Evolutionary conservation across 2,113 vertebrate genomes (phyloP).

Genomic region (Erythrocercus mccallii): DNA sequence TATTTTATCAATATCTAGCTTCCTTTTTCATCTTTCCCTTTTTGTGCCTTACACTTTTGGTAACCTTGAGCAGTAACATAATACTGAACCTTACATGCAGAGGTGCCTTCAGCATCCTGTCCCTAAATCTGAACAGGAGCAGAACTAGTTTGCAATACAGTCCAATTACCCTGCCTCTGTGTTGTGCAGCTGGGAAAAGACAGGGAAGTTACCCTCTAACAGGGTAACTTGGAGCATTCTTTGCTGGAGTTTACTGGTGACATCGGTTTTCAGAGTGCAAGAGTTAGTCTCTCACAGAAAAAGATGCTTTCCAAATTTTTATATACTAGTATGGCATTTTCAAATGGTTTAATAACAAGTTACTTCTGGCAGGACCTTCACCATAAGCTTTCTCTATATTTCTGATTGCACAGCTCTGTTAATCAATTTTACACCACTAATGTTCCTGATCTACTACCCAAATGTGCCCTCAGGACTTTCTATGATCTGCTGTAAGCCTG

Average conservation of each 20-base stretch:
- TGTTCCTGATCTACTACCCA: not conserved
- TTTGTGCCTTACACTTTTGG: not conserved
- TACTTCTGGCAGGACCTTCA: not conserved
- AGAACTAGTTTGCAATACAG: not conserved
- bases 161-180: not conserved
- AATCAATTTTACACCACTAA: constrained; percentile 14
- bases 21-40: not conserved
- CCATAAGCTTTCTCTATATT: not conserved
- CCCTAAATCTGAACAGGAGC: not conserved
- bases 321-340: not conserved
- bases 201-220: not conserved
- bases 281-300: not conserved
- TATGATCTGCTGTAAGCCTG: not conserved
- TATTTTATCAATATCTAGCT: not conserved
- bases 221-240: not conserved
- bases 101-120: not conserved
- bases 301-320: not conserved
- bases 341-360: not conserved
- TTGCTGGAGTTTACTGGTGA: not conserved
- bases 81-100: not conserved
- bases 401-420: not conserved
- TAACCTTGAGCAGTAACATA: not conserved
- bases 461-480: not conserved
- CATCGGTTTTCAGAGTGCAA: not conserved
- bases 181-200: not conserved